Evolutionary conservation across 2,888 invertebrate species (phyloP), one percentile per base, ranked within the genome.

Genomic region (Trachelus troglodyta): DNA sequence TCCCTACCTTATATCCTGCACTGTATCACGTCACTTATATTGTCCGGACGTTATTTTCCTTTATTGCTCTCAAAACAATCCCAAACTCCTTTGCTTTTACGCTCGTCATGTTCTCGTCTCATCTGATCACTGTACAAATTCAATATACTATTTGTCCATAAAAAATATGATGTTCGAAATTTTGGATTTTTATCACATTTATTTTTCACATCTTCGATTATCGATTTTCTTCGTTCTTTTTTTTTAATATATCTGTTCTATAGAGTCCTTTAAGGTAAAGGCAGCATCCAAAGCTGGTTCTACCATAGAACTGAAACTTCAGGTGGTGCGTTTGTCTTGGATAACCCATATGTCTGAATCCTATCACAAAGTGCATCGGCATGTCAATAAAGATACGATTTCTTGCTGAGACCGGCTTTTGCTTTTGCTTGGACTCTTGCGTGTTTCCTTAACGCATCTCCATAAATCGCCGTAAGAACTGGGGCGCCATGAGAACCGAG

Each of bases 401-500:
- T 56, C 56, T 56, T 56, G 56, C 23, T 23, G 56, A 56, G 23
- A 56, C 9, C 56, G 23, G 40, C 15, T 40, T 40, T 40, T 23
- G 56, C 56, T 56, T 56, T 56, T 56, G 56, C 23, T 56, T 56
- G 23, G 56, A 56, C 56, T 56, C 56, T 56, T 23, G 23, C 56
- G 23, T 23, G 56, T 56, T 56, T 9, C 56, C 23, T 56, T 56
- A 56, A 56, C 56, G 56, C 56, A 56, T 56, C 23, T 56, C 56
- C 56, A 56, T 56, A 56, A 56, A 56, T 56, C 23, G 56, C 56
- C 23, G 74, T 80, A 82, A 81, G 80, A 81, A 81, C 69, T 31
- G 69, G 35, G 35, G 74, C 74, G 77, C 69, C 81, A 81, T 79
- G 83, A 83, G 83, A 83, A 81, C 79, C 79, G 75, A 40, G 77